Base-by-base conservation (phyloP, 2,888 invertebrate species). In the Corythucha ciliata region DNA sequence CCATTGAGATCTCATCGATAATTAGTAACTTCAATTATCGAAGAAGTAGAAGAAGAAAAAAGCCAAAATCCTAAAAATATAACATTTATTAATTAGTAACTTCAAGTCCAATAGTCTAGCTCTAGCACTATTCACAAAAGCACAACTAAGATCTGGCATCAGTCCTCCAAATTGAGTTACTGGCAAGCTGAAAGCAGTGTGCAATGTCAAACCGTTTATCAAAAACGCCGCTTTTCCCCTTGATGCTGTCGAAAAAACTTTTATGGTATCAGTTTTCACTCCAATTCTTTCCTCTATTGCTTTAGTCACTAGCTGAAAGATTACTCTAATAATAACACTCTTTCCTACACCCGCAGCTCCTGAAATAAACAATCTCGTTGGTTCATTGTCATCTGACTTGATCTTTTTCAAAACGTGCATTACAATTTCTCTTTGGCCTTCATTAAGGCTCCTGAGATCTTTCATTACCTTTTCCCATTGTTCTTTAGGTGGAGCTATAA, bases 201-300 rank as follows among this genome's bases (percentile, higher is more conserved):
- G 59, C 24, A 59, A 29, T 4, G 58, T 59, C 10, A 49, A 18
- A 2, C 58, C 58, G 8, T 49, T 45, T 10, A 59, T 57, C 34
- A 32, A 29, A 48, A 45, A 53, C 22, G 53, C 53, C 16, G 58
- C 59, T 51, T 59, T 59, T 37, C 59, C 59, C 7, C 58, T 54
- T 20, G 58, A 53, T 21, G 57, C 57, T 47, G 53, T 54, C 21
- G 58, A 36, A 18, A 57, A 33, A 2, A 52, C 44, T 37, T 48
- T 48, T n/a, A 52, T 16, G 2, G 32, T n/a, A 25, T 52, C 45
- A 12, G 29, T 33, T 34, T 57, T 22, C n/a, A 18, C 18, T 34
- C 48, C 49, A 33, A 29, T 21, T 18, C 27, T 29, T 16, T 12
- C 27, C 29, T 57, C 46, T 22, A 39, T 57, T 32, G 24, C 39